These are phyloP conservation scores for Eurypyga helias DNA, from an alignment of 2,113 vertebrate species.

Conservation along the genomic window DNA sequence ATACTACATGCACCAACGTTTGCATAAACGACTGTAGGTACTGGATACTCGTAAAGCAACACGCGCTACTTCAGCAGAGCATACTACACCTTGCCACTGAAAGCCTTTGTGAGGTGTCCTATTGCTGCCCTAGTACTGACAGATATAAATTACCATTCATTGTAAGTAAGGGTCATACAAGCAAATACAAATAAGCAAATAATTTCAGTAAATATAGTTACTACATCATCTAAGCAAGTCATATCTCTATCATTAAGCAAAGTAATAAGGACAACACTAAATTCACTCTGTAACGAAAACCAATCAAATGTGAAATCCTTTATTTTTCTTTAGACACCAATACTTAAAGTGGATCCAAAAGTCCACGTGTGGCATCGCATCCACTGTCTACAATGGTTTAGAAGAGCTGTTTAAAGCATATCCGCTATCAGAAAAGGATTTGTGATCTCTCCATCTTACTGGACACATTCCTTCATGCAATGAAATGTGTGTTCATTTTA, in stretches of 20 bases:
- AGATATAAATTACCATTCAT: not conserved
- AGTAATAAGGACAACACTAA: not conserved
- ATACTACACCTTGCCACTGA: not conserved
- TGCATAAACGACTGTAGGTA: not conserved
- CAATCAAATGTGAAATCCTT: not conserved
- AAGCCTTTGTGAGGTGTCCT: not conserved
- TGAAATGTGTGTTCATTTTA: not conserved
- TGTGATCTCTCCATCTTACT: not conserved
- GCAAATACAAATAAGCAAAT: not conserved
- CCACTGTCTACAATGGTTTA: not conserved
- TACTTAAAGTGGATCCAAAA: not conserved
- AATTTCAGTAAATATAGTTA: not conserved
- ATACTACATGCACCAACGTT: not conserved
- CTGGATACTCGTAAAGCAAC: not conserved
- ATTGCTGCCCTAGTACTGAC: not conserved
- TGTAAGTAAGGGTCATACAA: not conserved
- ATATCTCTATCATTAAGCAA: not conserved
- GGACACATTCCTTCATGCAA: not conserved
- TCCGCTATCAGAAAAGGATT: not conserved
- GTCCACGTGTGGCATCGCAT: rapidly evolving
- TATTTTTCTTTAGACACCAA: not conserved
- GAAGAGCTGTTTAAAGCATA: not conserved
- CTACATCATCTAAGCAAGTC: not conserved
- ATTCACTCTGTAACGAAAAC: not conserved
- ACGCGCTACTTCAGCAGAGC: not conserved